Percentiles rank a stretch among this genome's conserved stretches.
Conservation (phyloP, 2,797 vertebrate species). For the Loris lydekkerianus region DNA sequence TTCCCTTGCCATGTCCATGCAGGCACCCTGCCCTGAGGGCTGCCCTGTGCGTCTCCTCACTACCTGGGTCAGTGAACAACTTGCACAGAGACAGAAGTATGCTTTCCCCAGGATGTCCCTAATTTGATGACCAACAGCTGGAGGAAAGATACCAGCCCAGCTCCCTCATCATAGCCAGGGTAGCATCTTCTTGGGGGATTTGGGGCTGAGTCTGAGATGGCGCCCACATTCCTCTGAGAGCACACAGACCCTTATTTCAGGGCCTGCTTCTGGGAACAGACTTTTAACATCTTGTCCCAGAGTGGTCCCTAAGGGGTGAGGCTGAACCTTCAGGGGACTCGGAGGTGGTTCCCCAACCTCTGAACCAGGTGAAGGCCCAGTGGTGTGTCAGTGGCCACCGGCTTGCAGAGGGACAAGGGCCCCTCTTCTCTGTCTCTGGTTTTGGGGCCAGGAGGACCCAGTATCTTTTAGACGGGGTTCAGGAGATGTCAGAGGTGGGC, state of each 20-base stretch:
- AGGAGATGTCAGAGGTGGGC: background rate
- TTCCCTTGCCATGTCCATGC: fast-evolving
- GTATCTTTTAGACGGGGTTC: background rate
- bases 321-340: background rate
- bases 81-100: background rate
- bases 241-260: background rate
- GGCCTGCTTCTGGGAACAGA: background rate
- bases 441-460: background rate
- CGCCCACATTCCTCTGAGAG: background rate
- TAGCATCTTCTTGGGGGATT: background rate
- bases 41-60: background rate
- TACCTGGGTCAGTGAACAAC: background rate
- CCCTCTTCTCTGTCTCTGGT: background rate
- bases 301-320: background rate
- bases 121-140: background rate
- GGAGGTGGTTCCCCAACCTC: background rate
- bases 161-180: background rate
- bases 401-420: background rate
- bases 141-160: too few species aligned
- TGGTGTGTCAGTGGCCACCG: fast-evolving
- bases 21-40: fast-evolving
- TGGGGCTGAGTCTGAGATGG: background rate
- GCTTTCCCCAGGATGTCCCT: background rate
- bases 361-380: background rate
- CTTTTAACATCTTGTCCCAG: background rate